A percentile compares a stretch with the other conserved stretches of the same genome.
Conservation (phyloP, 2,113 vertebrate species). For the Vicugna pacos region DNA sequence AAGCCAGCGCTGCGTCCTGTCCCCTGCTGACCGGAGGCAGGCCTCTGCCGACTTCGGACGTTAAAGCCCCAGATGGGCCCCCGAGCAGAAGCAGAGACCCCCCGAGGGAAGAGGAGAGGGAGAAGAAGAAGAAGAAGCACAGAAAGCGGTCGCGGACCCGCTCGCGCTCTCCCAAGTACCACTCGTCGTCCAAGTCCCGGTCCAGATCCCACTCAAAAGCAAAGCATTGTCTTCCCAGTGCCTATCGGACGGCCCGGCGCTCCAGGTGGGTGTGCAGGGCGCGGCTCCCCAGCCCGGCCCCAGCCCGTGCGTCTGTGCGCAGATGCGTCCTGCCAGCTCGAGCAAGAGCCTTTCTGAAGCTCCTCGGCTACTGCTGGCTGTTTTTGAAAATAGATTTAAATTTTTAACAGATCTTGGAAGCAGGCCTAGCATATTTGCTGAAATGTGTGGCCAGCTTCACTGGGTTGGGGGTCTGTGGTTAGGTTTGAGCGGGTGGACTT, state of each 20-base stretch:
- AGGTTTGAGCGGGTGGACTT: neutral
- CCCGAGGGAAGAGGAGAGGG: conserved; percentile 89
- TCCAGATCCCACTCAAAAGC: conserved; percentile 91
- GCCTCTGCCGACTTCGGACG: conserved; percentile 83
- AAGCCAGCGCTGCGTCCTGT: conserved; percentile 76
- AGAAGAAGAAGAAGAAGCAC: conserved; percentile 97
- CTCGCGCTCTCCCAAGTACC: conserved; percentile 91
- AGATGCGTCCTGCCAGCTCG: neutral
- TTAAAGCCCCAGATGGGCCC: conserved; percentile 83
- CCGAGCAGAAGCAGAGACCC: conserved; percentile 85
- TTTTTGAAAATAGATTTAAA: neutral
- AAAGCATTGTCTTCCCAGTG: conserved; percentile 95
- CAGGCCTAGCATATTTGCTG: neutral
- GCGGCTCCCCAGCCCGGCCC: too few species aligned
- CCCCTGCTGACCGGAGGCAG: conserved; percentile 79
- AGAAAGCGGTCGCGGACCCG: conserved; percentile 93
- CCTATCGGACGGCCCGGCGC: conserved; percentile 93
- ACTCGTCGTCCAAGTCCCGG: conserved; percentile 87
- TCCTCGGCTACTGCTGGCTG: neutral
- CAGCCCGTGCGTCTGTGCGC: too few species aligned
- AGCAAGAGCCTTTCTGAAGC: neutral
- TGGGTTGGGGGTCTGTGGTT: neutral
- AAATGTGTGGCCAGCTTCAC: neutral
- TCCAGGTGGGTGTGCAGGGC: conserved; percentile 90
- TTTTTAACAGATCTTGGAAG: neutral